Evolutionary conservation across 2,888 invertebrate genomes (phyloP), one percentile per base, ranked within the genome.

Genomic region (Venusia cambrica): DNA sequence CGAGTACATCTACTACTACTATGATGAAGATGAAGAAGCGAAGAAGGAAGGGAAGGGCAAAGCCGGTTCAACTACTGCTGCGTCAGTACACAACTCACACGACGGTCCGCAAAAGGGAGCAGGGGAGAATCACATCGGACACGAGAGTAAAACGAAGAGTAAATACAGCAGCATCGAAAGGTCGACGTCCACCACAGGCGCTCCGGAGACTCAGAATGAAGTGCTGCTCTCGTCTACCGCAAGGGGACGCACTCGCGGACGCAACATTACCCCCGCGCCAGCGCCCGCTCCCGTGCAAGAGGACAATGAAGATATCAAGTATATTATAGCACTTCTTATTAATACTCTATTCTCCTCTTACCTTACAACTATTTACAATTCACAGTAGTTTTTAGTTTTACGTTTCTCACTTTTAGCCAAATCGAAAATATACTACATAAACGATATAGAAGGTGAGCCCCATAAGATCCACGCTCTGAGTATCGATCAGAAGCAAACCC

Each of bases 1-100:
- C 62, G 96, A 96, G 68, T 96, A 96, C 64, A 94, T 96, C 11
- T 96, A 96, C 63, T 96, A 96, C 64, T 96, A 96, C 58, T 94
- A 94, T 55, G 95, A 96, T 55, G 95, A 95, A 48, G 94, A 94
- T 2, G 94, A 93, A 8, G 91, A 91, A 25, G 50, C 45, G 10
- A 77, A 79, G 45, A 88, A 87, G 41, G 73, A 74, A 5, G 61
- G 61, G 12, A 69, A 72, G 20, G 51, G 50, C 3, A 20, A 39
- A 30, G 21, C 14, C 5, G 25, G 19, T 4, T 24, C 73, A 2
- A 68, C 63, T n/a, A 62, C 72, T n/a, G 67, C 64, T 17, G 49
- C 72, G 1, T 49, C 73, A 7, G 66, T 73, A 1, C 68, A 70
- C 40, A 92, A 91, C 54, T 81, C 89, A 2, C 91, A 92, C 51